phyloP scores from a whole-genome alignment of 2,888 invertebrate genomes.

The Drosophila bunnanda region DNA sequence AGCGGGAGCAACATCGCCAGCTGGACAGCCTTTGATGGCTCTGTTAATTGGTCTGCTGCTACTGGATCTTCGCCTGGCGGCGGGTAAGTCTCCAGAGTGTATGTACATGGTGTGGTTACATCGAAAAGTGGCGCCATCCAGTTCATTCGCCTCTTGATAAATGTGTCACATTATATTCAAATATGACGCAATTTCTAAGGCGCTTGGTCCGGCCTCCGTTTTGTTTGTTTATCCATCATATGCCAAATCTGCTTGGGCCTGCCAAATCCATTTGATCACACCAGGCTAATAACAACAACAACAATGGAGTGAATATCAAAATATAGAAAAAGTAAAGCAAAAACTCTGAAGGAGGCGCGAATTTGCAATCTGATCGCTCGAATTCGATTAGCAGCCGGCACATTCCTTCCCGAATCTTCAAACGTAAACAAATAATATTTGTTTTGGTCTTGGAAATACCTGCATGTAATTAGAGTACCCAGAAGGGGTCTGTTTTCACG shows the following conservation, averaged over 20 bases:
- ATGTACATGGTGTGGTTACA: slow-evolving; percentile 24
- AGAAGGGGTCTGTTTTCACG: not conserved
- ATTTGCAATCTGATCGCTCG: slow-evolving; percentile 20
- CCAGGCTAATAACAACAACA: not conserved
- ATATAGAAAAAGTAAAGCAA: not conserved
- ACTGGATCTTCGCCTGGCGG: slow-evolving; percentile 75
- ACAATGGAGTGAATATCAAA: slow-evolving; percentile 16
- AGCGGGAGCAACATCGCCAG: slow-evolving; percentile 20
- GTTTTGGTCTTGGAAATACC: slow-evolving; percentile 28
- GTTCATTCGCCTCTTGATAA: slow-evolving; percentile 57
- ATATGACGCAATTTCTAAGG: slow-evolving; percentile 66
- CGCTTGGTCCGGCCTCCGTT: slow-evolving; percentile 14
- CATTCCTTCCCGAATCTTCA: slow-evolving; percentile 20
- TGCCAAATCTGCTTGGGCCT: slow-evolving; percentile 39
- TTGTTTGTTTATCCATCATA: slow-evolving; percentile 40
- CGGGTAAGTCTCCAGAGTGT: slow-evolving; percentile 75
- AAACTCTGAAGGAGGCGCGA: slow-evolving; percentile 2
- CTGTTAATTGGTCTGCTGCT: slow-evolving; percentile 82
- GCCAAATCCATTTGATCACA: slow-evolving; percentile 48
- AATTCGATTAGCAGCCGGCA: slow-evolving; percentile 40
- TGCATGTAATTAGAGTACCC: slow-evolving; percentile 21
- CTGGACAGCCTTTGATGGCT: slow-evolving; percentile 77
- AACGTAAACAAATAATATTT: slow-evolving; percentile 34
- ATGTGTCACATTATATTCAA: slow-evolving; percentile 63
- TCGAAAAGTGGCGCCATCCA: slow-evolving; percentile 22